A percentile compares a stretch with the other conserved stretches of the same genome.
Evolutionary conservation across 2,797 vertebrate species (phyloP).

Genomic region (Petrocephalus schoutedeni): DNA sequence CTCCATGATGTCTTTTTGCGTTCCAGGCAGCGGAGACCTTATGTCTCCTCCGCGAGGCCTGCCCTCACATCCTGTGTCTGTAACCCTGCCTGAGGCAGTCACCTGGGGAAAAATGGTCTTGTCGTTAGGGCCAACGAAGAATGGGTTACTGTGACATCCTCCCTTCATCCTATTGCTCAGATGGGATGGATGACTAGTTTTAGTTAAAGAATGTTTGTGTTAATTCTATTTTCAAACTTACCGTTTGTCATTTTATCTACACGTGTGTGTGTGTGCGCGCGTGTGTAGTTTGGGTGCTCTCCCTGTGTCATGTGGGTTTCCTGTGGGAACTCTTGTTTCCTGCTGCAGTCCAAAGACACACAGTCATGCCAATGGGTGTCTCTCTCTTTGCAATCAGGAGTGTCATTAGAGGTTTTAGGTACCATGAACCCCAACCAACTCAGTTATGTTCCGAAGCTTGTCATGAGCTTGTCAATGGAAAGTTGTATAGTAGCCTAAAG

Average conservation of each 20-base stretch:
- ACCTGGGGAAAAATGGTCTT: not conserved
- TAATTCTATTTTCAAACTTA: too few relatives aligned
- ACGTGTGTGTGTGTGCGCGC: not conserved
- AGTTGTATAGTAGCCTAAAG: not conserved
- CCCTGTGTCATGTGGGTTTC: not conserved
- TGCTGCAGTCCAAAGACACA: not conserved
- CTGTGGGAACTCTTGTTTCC: not conserved
- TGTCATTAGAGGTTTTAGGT: not conserved
- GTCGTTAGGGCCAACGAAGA: not conserved
- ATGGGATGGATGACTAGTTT: not conserved
- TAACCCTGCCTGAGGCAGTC: not conserved
- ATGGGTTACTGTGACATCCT: not conserved
- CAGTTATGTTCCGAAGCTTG: not conserved
- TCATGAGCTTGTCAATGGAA: not conserved
- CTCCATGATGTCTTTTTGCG: not conserved
- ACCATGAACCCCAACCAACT: not conserved
- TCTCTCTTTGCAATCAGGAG: not conserved
- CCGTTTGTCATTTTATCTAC: not conserved
- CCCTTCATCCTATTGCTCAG: not conserved
- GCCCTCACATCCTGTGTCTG: not conserved
- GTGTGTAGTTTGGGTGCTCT: not conserved
- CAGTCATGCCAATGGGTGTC: not conserved
- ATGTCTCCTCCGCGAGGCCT: not conserved
- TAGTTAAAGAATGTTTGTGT: not conserved
- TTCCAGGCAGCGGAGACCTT: not conserved